Conservation (phyloP, 23 tunicate genomes). For the Trididemnum clinides region DNA sequence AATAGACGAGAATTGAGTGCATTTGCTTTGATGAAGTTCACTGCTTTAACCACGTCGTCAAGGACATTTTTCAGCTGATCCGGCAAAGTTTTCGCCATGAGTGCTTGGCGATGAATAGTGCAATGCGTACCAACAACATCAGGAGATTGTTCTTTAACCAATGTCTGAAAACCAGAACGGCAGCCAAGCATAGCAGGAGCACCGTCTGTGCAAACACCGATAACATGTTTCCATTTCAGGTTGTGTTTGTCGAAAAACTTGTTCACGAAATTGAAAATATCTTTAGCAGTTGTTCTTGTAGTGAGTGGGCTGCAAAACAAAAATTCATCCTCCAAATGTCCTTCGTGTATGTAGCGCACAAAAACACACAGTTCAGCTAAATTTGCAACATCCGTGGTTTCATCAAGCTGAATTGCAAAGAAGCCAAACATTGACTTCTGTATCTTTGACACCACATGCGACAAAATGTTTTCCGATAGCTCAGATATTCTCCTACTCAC, state of each 20-base stretch:
- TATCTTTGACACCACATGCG: slow-evolving; percentile 66
- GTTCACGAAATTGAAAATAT: slow-evolving; percentile 25
- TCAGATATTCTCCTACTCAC: slow-evolving; percentile 70
- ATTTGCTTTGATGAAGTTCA: slow-evolving; percentile 51
- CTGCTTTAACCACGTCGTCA: slow-evolving; percentile 49
- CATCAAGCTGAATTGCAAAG: slow-evolving; percentile 69
- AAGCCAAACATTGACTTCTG: slow-evolving; percentile 52
- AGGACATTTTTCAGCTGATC: slow-evolving; percentile 32
- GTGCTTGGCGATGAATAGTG: slow-evolving; percentile 45
- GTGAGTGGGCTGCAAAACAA: slow-evolving; percentile 29
- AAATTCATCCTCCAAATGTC: slow-evolving; percentile 57
- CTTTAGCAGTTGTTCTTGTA: slow-evolving; percentile 52
- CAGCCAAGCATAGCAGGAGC: slow-evolving; percentile 79
- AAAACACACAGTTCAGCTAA: slow-evolving; percentile 54
- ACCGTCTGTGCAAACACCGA: slow-evolving; percentile 73
- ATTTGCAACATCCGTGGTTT: slow-evolving; percentile 57
- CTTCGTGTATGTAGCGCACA: slow-evolving; percentile 57
- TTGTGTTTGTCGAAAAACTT: slow-evolving; percentile 52
- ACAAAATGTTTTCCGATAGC: slow-evolving; percentile 66
- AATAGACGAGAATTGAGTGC: slow-evolving; percentile 52
- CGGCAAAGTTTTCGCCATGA: slow-evolving; percentile 46
- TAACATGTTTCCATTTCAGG: slow-evolving; percentile 49
- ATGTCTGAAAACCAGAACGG: slow-evolving; percentile 51
- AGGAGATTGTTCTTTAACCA: slow-evolving; percentile 48
- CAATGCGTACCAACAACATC: slow-evolving; percentile 50